Evolutionary conservation across 1,140 invertebrate genomes (phyloP), one percentile per base, ranked within the genome.

Genomic region (Triops cancriformis): DNA sequence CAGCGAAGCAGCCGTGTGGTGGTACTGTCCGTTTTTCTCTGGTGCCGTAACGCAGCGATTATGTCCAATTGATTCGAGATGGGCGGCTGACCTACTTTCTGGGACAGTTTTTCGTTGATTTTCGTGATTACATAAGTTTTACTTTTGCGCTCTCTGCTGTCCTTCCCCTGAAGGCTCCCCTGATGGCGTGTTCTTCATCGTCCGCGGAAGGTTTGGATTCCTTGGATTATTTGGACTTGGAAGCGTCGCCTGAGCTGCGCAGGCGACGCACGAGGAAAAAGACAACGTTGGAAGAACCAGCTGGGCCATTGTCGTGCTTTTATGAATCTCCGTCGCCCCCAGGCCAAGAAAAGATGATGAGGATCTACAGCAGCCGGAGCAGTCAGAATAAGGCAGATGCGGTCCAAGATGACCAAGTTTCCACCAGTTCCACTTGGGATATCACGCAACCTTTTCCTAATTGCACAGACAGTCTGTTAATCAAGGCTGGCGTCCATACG

Each of bases 381-480:
- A 64, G 51, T 37, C 31, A 64, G 23, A 18, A 64, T 14, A 64
- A 23, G 5, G 51, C 18, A n/a, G 51, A 64, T 64, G 51, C n/a
- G 14, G 3, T 64, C 18, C 51, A 64, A n/a, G 51, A 64, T 23
- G 51, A 64, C 51, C 51, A 64, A 64, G 14, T 64, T 64, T 64
- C 51, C 51, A 64, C 51, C 14, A 64, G 10, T 14, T 64, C 51
- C 18, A 1, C 51, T 3, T 64, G 51, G 51, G 18, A 64, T 23
- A 64, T 64, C 23, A 64, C 51, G 51, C 51, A 64, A 23, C 51
- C 51, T 23, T 64, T 64, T 23, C n/a, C 51, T 64, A 64, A 64
- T 64, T 64, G 51, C 51, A 64, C 51, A 64, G 51, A 64, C 51
- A 64, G 51, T 64, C 23, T 64, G 51, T 64, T 64, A 64, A 64